A percentile compares a stretch with the other conserved stretches of the same genome.
phyloP scores from a whole-genome alignment of 2,797 vertebrate genomes.

The Myotis planiceps region DNA sequence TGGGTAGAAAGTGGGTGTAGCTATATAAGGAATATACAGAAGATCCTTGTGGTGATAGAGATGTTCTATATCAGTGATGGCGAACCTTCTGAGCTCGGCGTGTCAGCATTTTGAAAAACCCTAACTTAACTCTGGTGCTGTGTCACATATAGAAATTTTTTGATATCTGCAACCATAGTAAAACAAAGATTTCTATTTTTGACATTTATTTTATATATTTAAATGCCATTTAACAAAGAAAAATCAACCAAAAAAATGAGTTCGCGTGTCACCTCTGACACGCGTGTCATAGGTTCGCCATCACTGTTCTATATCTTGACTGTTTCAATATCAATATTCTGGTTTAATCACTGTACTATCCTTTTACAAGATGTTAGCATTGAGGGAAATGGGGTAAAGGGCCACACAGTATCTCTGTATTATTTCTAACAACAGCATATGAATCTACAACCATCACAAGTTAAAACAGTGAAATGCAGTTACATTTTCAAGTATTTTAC shows the following conservation, averaged over 20 bases:
- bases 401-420: background rate
- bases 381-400: background rate
- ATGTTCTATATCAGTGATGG: background rate
- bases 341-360: background rate
- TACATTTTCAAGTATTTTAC: background rate
- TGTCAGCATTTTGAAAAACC: no score
- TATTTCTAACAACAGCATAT: background rate
- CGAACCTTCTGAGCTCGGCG: no score
- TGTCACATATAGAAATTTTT: no score
- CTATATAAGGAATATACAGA: background rate
- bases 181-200: no score
- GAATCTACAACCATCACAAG: background rate
- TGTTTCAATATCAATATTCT: background rate
- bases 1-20: background rate
- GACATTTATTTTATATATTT: no score
- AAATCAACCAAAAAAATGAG: no score
- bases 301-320: background rate
- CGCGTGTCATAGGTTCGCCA: no score
- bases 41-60: background rate
- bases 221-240: no score
- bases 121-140: no score
- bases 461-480: background rate
- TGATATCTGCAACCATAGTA: no score
- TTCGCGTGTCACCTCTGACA: no score
- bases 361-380: background rate